A percentile compares a stretch with the other conserved stretches of the same genome.
Evolutionary conservation across 2,113 vertebrate species (phyloP).

Genomic region (Coracopsis vasa): DNA sequence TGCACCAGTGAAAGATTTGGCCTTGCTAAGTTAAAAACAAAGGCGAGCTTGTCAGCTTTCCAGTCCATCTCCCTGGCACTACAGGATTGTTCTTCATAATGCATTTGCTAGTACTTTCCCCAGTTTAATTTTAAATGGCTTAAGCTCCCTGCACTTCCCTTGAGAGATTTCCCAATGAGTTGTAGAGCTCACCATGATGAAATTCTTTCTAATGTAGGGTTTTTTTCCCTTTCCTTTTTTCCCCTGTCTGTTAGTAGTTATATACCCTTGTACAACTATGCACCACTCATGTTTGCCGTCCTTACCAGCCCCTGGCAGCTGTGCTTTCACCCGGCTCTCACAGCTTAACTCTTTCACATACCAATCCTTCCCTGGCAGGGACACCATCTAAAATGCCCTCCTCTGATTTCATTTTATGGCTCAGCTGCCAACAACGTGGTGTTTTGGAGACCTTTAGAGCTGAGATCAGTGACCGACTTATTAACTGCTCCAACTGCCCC

Average conservation of each 20-base stretch:
- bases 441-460: slow-evolving; percentile 6
- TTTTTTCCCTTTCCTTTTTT: too few relatives aligned
- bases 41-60: slow-evolving; percentile 62
- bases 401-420: not conserved
- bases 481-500: not conserved
- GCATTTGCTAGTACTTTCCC: slow-evolving; percentile 43
- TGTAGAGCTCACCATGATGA: slow-evolving; percentile 4
- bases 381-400: not conserved
- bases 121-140: slow-evolving; percentile 66
- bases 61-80: slow-evolving; percentile 56
- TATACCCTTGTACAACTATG: not conserved
- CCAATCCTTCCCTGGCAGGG: not conserved
- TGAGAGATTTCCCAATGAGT: not conserved
- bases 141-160: slow-evolving; percentile 28
- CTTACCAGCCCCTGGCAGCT: not conserved
- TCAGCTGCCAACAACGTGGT: not conserved
- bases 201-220: not conserved
- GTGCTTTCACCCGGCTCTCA: not conserved
- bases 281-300: not conserved
- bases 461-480: not conserved
- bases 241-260: not conserved
- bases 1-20: slow-evolving; percentile 46
- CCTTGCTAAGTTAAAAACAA: slow-evolving; percentile 49
- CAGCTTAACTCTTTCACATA: not conserved
- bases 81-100: slow-evolving; percentile 44